Conservation (phyloP, 2,113 vertebrate genomes). For the human (Homo sapiens) region GRCh38 chr12:27497501-27498000, state of each 20-base stretch:
- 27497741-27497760: constrained; percentile 70
- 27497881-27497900: constrained; percentile 94
- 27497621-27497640: no score
- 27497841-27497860: constrained; percentile 92
- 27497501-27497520: no score
- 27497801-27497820: constrained; percentile 90
- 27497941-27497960: constrained; percentile 96
- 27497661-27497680: no score
- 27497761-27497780: constrained; percentile 97
- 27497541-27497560: no score
- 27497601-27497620: no score
- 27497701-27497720: no score
- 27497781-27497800: constrained; percentile 94
- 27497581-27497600: no score
- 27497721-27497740: no score
- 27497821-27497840: constrained; percentile 93
- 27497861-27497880: constrained; percentile 94
- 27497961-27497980: constrained; percentile 99
- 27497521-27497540: no score
- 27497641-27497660: no score
- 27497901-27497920: constrained; percentile 94
- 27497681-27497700: no score
- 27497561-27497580: no score
- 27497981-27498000: constrained; percentile 96
- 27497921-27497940: constrained; percentile 94